Evolutionary conservation across 2,888 invertebrate species (phyloP).

Genomic region (Volucella zonaria): DNA sequence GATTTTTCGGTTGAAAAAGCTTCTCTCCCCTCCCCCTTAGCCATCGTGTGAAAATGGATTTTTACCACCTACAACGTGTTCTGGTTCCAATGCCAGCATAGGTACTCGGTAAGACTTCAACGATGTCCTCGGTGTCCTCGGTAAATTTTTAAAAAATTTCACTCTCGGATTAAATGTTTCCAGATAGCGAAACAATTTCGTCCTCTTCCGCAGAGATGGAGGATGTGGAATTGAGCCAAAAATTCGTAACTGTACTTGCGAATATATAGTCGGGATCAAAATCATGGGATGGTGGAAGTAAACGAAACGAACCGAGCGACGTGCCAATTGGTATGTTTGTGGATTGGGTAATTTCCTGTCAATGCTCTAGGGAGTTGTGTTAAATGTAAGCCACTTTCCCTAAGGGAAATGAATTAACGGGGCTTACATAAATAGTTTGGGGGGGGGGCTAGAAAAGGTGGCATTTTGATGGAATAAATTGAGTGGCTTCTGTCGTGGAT

Average conservation of each 20-base stretch:
- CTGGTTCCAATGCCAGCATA: neutral
- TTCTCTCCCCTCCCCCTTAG: neutral
- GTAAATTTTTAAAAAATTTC: conserved; percentile 55
- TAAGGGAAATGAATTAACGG: neutral
- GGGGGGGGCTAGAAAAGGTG: too few relatives aligned
- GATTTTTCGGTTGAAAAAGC: conserved; percentile 66
- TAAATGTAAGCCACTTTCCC: conserved; percentile 4
- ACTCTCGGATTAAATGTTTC: conserved; percentile 63
- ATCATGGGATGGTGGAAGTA: conserved; percentile 6
- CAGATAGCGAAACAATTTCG: conserved; percentile 66
- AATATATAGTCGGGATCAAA: too few relatives aligned
- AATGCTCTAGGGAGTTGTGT: conserved; percentile 19
- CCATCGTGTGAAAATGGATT: conserved; percentile 40
- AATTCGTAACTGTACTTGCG: conserved; percentile 11
- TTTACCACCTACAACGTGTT: conserved; percentile 17
- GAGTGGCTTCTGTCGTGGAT: too few relatives aligned
- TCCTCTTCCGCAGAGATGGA: neutral
- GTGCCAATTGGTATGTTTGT: neutral
- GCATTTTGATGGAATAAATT: too few relatives aligned
- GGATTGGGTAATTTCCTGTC: conserved; percentile 33
- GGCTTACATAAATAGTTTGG: too few relatives aligned
- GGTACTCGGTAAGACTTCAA: conserved; percentile 1
- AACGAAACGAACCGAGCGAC: neutral
- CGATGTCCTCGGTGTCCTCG: neutral
- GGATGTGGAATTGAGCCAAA: conserved; percentile 7